Conservation (phyloP, 1,140 invertebrate species). For the Eupeodes corollae region DNA sequence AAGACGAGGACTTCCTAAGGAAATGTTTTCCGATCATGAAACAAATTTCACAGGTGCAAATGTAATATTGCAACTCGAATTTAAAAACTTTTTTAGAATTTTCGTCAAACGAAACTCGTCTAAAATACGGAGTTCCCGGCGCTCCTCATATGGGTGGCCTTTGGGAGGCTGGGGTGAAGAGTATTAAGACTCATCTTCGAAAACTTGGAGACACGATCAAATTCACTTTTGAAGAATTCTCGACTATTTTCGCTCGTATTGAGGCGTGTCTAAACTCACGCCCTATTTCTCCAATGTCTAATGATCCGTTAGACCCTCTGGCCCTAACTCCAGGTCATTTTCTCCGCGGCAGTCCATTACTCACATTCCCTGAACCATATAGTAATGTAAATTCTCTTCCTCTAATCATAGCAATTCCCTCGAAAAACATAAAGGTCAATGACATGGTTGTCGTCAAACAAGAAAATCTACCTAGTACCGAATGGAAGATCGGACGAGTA, state of each 20-base stretch:
- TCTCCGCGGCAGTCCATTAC: conserved; percentile 22
- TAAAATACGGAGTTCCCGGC: neutral
- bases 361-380: conserved; percentile 9
- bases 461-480: too few relatives aligned
- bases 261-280: conserved; percentile 10
- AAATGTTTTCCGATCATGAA: conserved; percentile 15
- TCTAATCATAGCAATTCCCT: too few relatives aligned
- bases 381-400: too few relatives aligned
- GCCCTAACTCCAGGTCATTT: conserved; percentile 33
- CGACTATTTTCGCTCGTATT: conserved; percentile 7
- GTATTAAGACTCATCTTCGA: neutral
- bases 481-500: too few relatives aligned
- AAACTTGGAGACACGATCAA: neutral
- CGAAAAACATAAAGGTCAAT: too few relatives aligned
- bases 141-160: too few relatives aligned
- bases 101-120: too few relatives aligned
- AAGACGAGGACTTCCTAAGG: conserved; percentile 10
- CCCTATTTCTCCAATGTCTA: conserved; percentile 7
- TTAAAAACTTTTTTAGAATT: neutral
- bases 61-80: too few relatives aligned
- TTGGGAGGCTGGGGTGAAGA: too few relatives aligned
- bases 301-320: conserved; percentile 12
- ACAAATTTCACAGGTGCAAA: conserved; percentile 17
- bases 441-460: too few relatives aligned
- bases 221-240: conserved; percentile 2